Base-by-base conservation (phyloP, 2,113 vertebrate genomes). In the Antechinus stuartii region DNA sequence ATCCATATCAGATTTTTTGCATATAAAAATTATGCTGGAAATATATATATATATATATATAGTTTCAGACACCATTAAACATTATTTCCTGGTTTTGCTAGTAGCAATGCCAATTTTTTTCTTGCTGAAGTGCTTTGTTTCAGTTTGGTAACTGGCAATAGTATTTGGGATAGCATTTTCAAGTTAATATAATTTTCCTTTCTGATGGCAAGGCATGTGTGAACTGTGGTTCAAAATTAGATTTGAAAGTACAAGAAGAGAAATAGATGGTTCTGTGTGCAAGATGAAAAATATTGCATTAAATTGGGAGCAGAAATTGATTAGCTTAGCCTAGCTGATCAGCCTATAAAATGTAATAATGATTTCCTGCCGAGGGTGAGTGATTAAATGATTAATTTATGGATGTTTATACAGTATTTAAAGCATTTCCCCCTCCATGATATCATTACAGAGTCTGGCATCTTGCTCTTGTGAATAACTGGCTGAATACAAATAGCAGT, bases 71-170 rank as follows among this genome's bases (percentile, higher is more conserved):
- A 95, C 3, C 93, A 47, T 0, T 90, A 97, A 46, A 50, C 4
- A 89, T 95, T 94, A 0, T 55, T 97, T 97, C 92, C 30, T 92
- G 23, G 91, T 35, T 92, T 47, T 0, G 1, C 5, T 42, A n/a
- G 19, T 7, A 6, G 68, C 9, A 10, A 52, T 52, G 1, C 8
- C 57, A 61, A 4, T 49, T 49, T 49, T 49, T 49, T 97, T 24
- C 92, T 95, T 96, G 50, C 35, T 90, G 89, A 95, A 98, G 76
- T 96, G 95, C 56, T 97, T 95, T 92, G 2, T 92, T 95, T 94
- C 16, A 76, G 12, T 19, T 30, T 46, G 0, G 22, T 92, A 96
- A 95, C 90, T 92, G 30, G 22, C 53, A 89, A 35, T 0, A 0
- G 0, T 57, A 94, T 0, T 97, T 92, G 2, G 46, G 90, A 61